phyloP scores from a whole-genome alignment of 2,888 invertebrate genomes.

The Agrotis ipsilon region DNA sequence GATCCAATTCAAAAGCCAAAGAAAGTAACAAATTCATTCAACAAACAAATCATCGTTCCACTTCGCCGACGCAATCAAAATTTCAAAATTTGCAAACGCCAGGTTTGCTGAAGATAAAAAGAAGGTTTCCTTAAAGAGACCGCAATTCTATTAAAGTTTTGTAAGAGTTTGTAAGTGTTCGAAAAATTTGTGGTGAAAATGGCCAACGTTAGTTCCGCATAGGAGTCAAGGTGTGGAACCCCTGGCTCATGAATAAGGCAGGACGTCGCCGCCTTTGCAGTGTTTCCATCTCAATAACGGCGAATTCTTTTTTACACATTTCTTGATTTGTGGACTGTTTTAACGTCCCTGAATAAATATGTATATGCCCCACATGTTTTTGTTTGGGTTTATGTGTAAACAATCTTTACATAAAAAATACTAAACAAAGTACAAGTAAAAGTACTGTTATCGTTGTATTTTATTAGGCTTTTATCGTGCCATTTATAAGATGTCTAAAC shows the following conservation, averaged over 20 bases:
- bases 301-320: conserved; percentile 75
- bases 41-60: conserved; percentile 46
- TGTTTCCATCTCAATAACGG: conserved; percentile 79
- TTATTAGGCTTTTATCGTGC: conserved; percentile 22
- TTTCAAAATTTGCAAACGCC: conserved; percentile 53
- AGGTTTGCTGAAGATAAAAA: conserved; percentile 50
- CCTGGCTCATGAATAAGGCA: conserved; percentile 83
- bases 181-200: conserved; percentile 79
- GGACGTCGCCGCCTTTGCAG: conserved; percentile 80
- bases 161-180: conserved; percentile 73
- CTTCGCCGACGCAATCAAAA: conserved; percentile 48
- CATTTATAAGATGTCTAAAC: conserved; percentile 13
- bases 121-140: conserved; percentile 64
- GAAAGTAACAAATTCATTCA: conserved; percentile 37
- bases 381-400: conserved; percentile 33
- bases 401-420: conserved; percentile 8
- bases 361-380: conserved; percentile 22
- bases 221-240: conserved; percentile 76
- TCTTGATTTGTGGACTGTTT: conserved; percentile 72
- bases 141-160: conserved; percentile 71
- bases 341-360: conserved; percentile 43
- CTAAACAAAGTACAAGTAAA: too few species aligned
- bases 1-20: conserved; percentile 42
- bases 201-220: conserved; percentile 79
- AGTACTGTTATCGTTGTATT: conserved; percentile 3